Percentiles rank a stretch among this genome's conserved stretches.
phyloP scores from a whole-genome alignment of 2,888 invertebrate genomes.

The Stenichneumon culpator region DNA sequence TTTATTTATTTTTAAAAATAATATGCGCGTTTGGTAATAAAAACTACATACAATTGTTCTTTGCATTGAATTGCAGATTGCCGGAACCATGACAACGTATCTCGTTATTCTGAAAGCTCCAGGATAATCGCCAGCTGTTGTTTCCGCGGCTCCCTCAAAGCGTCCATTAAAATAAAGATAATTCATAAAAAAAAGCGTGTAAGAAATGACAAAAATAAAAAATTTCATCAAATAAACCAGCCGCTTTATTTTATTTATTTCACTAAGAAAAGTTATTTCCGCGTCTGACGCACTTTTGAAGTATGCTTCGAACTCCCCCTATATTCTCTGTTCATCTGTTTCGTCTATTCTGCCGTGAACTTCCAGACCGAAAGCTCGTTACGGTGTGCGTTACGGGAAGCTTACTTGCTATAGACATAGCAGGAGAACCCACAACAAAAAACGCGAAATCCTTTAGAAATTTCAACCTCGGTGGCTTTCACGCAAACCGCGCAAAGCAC shows the following conservation, averaged over 20 bases:
- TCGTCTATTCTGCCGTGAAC: background rate
- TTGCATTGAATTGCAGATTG: slow-evolving; percentile 55
- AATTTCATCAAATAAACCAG: background rate
- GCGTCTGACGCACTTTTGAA: too few species aligned
- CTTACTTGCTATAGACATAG: background rate
- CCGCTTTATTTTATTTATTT: background rate
- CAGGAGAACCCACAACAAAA: background rate
- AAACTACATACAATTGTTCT: background rate
- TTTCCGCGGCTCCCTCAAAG: background rate
- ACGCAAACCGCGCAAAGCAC: background rate
- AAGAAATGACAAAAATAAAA: background rate
- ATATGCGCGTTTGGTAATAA: background rate
- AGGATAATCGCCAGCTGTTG: slow-evolving; percentile 6
- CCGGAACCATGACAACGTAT: slow-evolving; percentile 64
- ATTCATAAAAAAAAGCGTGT: background rate
- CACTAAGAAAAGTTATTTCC: background rate
- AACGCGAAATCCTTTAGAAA: background rate
- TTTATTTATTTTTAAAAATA: background rate
- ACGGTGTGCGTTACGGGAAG: background rate
- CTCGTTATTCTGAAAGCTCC: slow-evolving; percentile 61
- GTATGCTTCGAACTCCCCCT: too few species aligned
- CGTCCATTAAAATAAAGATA: background rate
- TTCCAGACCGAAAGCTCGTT: background rate
- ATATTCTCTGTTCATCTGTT: too few species aligned
- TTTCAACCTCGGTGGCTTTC: background rate